A percentile compares a stretch with the other conserved stretches of the same genome.
These are phyloP conservation scores for Micrastur ruficollis DNA, from an alignment of 2,797 vertebrate genomes.

Conservation along the genomic window DNA sequence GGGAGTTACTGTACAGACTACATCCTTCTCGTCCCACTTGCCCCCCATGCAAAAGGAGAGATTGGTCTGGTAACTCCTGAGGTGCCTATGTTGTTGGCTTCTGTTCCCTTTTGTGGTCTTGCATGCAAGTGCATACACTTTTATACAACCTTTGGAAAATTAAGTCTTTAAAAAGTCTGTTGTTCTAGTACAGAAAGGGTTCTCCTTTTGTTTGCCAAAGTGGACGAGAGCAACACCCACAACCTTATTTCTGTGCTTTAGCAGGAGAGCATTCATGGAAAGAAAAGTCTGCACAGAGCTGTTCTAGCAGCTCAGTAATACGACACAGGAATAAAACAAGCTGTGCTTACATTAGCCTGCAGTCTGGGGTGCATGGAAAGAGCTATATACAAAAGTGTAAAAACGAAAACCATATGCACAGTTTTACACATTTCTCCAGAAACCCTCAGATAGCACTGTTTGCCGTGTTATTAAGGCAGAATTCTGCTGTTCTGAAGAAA, in stretches of 20 bases:
- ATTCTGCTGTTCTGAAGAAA: constrained; percentile 25
- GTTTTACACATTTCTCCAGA: constrained; percentile 26
- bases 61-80: neutral
- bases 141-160: neutral
- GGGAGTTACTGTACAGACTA: neutral
- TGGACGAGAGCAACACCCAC: neutral
- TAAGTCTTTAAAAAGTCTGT: neutral
- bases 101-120: neutral
- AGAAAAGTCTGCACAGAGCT: constrained; percentile 36
- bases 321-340: constrained; percentile 66
- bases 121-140: neutral
- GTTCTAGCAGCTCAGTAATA: constrained; percentile 48
- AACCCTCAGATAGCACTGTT: constrained; percentile 46
- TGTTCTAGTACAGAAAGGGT: neutral
- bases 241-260: constrained; percentile 4
- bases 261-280: constrained; percentile 50
- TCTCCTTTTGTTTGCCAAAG: constrained; percentile 46
- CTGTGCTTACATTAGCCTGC: constrained; percentile 64
- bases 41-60: accelerated
- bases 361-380: constrained; percentile 54
- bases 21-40: neutral
- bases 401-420: constrained; percentile 71
- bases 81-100: neutral
- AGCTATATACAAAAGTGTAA: constrained; percentile 62
- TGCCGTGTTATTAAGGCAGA: constrained; percentile 52